A percentile compares a stretch with the other conserved stretches of the same genome.
Evolutionary conservation across 2,113 vertebrate genomes (phyloP).

Genomic region (Gobius niger): DNA sequence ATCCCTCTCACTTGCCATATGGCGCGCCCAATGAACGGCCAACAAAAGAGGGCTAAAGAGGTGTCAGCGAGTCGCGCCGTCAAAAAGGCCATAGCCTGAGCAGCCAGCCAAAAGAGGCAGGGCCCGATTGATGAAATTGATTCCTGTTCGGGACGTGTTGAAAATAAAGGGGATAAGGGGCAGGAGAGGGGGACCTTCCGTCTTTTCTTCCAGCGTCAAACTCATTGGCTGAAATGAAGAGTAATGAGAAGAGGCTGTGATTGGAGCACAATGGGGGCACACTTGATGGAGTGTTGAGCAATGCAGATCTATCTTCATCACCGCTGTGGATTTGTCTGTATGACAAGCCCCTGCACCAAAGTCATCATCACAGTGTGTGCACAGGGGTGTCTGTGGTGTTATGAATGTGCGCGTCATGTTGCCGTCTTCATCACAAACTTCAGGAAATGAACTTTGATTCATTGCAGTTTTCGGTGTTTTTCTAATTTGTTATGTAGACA

Average conservation of each 20-base stretch:
- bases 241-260: constrained; percentile 64
- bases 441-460: not conserved
- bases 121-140: constrained; percentile 80
- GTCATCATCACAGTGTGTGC: constrained; percentile 21
- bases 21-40: constrained; percentile 71
- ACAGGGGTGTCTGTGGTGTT: constrained; percentile 16
- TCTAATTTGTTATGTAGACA: not conserved
- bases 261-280: constrained; percentile 71
- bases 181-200: constrained; percentile 49
- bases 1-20: constrained; percentile 91
- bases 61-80: constrained; percentile 62
- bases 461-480: not conserved
- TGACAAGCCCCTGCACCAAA: constrained; percentile 47
- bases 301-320: constrained; percentile 69
- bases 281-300: constrained; percentile 73
- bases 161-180: constrained; percentile 19
- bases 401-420: not conserved
- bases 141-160: constrained; percentile 70
- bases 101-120: constrained; percentile 47
- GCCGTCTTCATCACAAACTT: constrained; percentile 12
- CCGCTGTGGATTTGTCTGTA: constrained; percentile 44
- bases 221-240: constrained; percentile 67
- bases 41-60: constrained; percentile 75
- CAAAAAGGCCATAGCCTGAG: constrained; percentile 50
- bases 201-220: constrained; percentile 63